Evolutionary conservation across 2,797 vertebrate species (phyloP), one percentile per base, ranked within the genome.

Genomic region (Hoplostethus mediterraneus): DNA sequence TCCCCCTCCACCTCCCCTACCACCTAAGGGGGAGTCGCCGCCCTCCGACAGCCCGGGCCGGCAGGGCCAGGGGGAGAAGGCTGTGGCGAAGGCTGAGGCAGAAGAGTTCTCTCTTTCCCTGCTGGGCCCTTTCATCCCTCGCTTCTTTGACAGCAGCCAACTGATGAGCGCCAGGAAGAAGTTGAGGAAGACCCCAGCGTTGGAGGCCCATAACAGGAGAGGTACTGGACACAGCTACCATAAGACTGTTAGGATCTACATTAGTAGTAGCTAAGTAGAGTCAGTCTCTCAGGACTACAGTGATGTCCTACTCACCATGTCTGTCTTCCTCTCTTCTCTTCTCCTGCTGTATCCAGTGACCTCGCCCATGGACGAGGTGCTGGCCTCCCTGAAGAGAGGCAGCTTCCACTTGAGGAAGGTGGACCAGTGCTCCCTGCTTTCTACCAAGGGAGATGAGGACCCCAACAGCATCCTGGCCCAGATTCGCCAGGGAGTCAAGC

Each of bases 291-390:
- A 33, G 9, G 33, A 3, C 44, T 44, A 33, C 40, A 47, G 17
- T 25, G 66, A 47, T 48, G 2, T 47, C 6, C 45, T 49, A 70
- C 49, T 80, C 47, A 67, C 51, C 36, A 6, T 13, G 42, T 57
- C 3, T 36, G 1, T 73, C 13, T 69, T 59, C 25, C 17, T 70
- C 21, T 53, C 68, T 21, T 63, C 28, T 73, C 28, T 53, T 68
- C 25, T 63, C 45, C 53, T 45, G 36, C 42, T 63, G 2, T 65
- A 28, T 75, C 16, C 90, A 98, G 97, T 94, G 90, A 98, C 96
- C 82, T 98, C 97, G 0, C 98, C 98, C 0, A 99, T 99, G 98
- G 98, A 99, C 60, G 98, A 99, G 91, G 98, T 99, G 54, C 92
- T 99, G 76, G 98, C 97, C 84, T 99, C 97, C 68, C 94, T 99